Evolutionary conservation across 2,888 invertebrate genomes (phyloP).

Genomic region (Epirrhoe alternata): DNA sequence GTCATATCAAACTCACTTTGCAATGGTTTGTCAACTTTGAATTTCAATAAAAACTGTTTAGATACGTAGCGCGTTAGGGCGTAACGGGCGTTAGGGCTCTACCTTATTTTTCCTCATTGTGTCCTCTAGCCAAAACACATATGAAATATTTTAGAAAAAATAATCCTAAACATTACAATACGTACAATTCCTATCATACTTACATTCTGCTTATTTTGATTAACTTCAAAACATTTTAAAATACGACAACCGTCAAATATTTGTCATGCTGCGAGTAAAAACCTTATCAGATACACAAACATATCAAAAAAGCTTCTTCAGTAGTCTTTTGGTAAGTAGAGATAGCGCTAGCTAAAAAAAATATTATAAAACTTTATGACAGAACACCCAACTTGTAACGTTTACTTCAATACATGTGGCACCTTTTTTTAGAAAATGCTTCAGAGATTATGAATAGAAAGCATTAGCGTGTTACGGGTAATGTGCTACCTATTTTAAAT

Average conservation of each 20-base stretch:
- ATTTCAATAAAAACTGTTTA: too few relatives aligned
- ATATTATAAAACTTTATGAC: conserved; percentile 63
- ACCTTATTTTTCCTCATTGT: too few relatives aligned
- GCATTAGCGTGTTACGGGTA: conserved; percentile 35
- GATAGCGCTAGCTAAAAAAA: conserved; percentile 67
- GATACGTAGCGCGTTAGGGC: too few relatives aligned
- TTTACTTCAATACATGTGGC: conserved; percentile 31
- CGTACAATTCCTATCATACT: background rate
- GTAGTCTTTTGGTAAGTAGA: conserved; percentile 64
- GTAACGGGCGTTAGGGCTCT: too few relatives aligned
- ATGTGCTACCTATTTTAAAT: conserved; percentile 30
- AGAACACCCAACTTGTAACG: conserved; percentile 60
- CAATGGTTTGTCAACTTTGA: too few relatives aligned
- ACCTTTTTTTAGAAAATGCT: conserved; percentile 35
- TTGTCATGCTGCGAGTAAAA: conserved; percentile 34
- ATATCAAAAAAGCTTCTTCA: conserved; percentile 72
- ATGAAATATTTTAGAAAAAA: too few relatives aligned
- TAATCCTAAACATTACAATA: too few relatives aligned
- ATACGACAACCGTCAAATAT: conserved; percentile 32
- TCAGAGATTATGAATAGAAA: conserved; percentile 39
- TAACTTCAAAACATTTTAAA: conserved; percentile 1
- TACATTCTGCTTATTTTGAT: background rate
- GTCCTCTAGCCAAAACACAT: too few relatives aligned
- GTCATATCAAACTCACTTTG: too few relatives aligned
- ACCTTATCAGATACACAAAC: conserved; percentile 68